Evolutionary conservation across 2,888 invertebrate genomes (phyloP).

Genomic region (Pilophorus perplexus): DNA sequence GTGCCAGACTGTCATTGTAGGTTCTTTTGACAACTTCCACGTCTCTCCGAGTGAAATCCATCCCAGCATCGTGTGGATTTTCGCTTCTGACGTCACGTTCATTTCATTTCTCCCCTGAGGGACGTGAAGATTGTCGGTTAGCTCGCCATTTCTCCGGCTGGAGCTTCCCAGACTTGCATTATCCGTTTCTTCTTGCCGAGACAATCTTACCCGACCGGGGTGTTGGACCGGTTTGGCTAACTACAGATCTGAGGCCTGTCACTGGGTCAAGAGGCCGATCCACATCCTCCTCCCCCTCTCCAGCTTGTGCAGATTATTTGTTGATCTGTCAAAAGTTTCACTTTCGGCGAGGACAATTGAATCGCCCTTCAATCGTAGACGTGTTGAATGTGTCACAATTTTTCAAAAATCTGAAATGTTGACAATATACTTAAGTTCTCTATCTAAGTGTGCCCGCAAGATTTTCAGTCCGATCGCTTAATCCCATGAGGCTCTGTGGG

Average conservation of each 20-base stretch:
- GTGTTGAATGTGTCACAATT: too few species aligned
- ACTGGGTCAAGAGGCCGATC: constrained; percentile 21
- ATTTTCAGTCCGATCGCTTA: too few species aligned
- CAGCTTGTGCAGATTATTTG: not conserved
- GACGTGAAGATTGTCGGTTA: not conserved
- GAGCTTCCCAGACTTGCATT: not conserved
- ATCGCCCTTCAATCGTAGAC: too few species aligned
- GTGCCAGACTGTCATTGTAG: too few species aligned
- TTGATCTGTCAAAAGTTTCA: not conserved
- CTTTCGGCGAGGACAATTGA: too few species aligned
- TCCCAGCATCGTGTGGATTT: too few species aligned
- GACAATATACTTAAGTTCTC: too few species aligned
- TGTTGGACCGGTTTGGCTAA: constrained; percentile 9
- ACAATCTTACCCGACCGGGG: not conserved
- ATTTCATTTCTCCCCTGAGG: constrained; percentile 1
- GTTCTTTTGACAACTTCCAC: too few species aligned
- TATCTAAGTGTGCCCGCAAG: too few species aligned
- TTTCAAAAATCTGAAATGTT: too few species aligned
- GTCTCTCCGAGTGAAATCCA: too few species aligned
- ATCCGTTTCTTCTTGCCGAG: constrained; percentile 2
- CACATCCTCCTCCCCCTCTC: constrained; percentile 23
- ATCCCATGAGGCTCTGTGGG: too few species aligned
- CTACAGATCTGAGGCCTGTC: constrained; percentile 10
- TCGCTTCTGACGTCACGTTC: constrained; percentile 11
- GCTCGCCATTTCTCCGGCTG: not conserved